phyloP scores from a whole-genome alignment of 2,888 invertebrate genomes.

The Cerceris rybyensis region DNA sequence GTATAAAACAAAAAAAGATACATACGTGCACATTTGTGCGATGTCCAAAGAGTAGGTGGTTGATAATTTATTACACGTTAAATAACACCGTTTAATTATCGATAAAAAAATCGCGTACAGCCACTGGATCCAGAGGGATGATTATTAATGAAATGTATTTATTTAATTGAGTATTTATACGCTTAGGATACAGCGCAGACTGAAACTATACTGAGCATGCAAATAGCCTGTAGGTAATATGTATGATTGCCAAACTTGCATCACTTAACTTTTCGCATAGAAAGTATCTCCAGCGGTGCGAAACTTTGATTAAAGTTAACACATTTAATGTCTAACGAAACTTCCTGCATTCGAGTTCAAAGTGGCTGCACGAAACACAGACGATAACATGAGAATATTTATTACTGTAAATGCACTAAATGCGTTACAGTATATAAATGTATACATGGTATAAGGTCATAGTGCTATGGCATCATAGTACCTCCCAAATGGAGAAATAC shows the following conservation, averaged over 20 bases:
- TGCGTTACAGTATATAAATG: no score
- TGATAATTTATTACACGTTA: no score
- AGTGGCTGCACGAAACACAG: conserved; percentile 1
- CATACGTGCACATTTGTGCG: no score
- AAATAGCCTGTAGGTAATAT: background rate
- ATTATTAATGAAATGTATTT: background rate
- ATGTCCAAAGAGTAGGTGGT: no score
- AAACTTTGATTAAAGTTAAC: conserved; percentile 1
- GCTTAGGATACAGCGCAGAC: background rate
- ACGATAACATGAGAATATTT: conserved; percentile 6
- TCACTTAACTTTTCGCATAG: background rate
- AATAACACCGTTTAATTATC: no score
- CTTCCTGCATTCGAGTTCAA: conserved; percentile 6
- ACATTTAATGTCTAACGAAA: background rate
- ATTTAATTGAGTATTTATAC: background rate
- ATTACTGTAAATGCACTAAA: no score
- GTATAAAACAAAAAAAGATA: no score
- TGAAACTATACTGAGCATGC: background rate
- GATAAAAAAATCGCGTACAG: no score
- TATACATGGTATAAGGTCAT: no score
- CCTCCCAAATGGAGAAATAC: no score
- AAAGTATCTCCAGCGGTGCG: background rate
- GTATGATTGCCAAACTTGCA: background rate
- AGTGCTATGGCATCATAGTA: no score
- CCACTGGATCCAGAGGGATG: background rate